phyloP scores from a whole-genome alignment of 2,797 vertebrate species.

The Garrulus glandarius region DNA sequence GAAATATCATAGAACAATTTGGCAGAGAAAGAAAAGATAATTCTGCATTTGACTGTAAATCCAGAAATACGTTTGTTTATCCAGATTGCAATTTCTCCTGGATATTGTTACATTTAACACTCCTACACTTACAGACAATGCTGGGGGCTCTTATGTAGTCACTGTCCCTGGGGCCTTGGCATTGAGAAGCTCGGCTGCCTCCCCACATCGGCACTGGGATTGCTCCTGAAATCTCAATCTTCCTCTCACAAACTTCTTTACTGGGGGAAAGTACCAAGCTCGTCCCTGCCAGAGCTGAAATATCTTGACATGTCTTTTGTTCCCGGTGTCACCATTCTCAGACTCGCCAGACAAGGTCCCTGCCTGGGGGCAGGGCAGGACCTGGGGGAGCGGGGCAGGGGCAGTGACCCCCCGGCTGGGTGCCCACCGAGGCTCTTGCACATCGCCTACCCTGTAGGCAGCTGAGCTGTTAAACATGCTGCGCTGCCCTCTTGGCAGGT shows the following conservation, averaged over 20 bases:
- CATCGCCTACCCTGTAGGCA: rapidly evolving
- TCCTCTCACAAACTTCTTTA: neutral
- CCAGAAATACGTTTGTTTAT: neutral
- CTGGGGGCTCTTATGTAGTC: rapidly evolving
- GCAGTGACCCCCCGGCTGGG: rapidly evolving
- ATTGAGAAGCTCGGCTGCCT: neutral
- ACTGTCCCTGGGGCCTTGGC: neutral
- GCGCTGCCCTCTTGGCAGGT: neutral
- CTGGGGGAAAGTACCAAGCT: no score
- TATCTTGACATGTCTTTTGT: neutral
- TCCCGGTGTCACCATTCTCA: rapidly evolving
- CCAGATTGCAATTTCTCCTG: neutral
- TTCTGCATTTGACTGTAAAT: neutral
- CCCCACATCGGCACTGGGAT: rapidly evolving
- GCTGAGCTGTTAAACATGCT: neutral
- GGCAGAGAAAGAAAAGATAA: neutral
- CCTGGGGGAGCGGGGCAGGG: no score
- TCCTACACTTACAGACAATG: neutral
- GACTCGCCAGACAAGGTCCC: rapidly evolving
- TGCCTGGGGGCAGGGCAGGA: neutral
- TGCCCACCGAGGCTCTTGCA: rapidly evolving
- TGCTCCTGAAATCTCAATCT: neutral
- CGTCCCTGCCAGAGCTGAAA: rapidly evolving
- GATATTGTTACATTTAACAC: neutral
- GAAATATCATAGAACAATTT: neutral